Base-by-base conservation (phyloP, 2,113 vertebrate species). In the Bos javanicus region DNA sequence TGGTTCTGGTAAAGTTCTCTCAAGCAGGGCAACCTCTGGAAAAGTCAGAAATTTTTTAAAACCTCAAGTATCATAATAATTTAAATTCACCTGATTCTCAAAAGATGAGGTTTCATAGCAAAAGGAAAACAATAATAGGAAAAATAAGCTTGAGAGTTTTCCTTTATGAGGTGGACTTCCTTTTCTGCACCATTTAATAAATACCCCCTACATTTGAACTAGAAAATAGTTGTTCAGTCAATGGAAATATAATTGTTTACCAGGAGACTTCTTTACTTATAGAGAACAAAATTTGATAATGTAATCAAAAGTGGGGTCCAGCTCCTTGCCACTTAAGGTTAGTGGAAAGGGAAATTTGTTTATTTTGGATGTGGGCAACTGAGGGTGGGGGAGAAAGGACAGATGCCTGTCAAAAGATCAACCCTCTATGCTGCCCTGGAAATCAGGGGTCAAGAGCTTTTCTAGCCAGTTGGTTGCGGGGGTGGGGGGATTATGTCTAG, bases 41-140 rank as follows among this genome's bases (percentile, higher is more conserved):
- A 91, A 96, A 97, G 6, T 54, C 30, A 93, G 13, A 87, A 82
- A 81, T 6, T 94, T 60, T 80, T 80, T 95, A 83, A 96, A 97
- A 93, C 14, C 26, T 83, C 21, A 91, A 95, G 60, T 89, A 74
- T 67, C 76, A 48, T 56, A 52, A 36, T 71, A 82, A 82, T 52
- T 14, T 62, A 81, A 62, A 87, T 15, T 90, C 28, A 43, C 5
- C 74, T 36, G 50, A 93, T 56, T 92, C 54, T 94, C 76, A 94
- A 91, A 89, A 83, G 21, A 62, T 19, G 4, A 87, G 13, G 28
- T 81, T n/a, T 36, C 33, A 26, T 16, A 71, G 39, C 1, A 91
- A 94, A 85, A 54, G 4, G 28, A 36, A 43, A 84, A 52, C 67
- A 78, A 83, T 17, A 86, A n/a, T 33, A 57, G 28, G 7, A 46